Conservation (phyloP, 2,113 vertebrate genomes). For the Hippocampus comes region DNA sequence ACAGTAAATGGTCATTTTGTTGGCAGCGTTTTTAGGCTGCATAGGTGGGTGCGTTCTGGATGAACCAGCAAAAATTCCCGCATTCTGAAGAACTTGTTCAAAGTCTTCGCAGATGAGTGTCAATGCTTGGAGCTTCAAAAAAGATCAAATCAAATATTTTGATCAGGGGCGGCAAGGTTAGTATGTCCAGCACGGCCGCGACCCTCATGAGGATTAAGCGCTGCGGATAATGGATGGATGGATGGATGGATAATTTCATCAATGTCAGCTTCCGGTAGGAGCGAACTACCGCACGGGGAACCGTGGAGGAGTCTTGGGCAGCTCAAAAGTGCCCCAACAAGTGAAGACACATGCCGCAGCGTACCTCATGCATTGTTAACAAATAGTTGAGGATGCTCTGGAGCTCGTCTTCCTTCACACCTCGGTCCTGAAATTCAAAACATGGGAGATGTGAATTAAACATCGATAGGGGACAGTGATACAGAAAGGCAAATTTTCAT, state of each 20-base stretch:
- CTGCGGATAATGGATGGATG: too few relatives aligned
- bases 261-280: not conserved
- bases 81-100: not conserved
- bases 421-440: conserved; percentile 79
- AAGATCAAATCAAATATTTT: too few relatives aligned
- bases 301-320: not conserved
- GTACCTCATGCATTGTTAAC: conserved; percentile 94
- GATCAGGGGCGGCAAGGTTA: too few relatives aligned
- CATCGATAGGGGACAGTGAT: not conserved
- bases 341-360: conserved; percentile 3
- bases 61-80: not conserved
- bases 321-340: not conserved
- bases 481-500: not conserved
- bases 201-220: too few relatives aligned
- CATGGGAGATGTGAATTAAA: conserved; percentile 3
- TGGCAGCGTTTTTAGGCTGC: too few relatives aligned
- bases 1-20: too few relatives aligned
- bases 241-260: not conserved
- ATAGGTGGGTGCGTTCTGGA: not conserved
- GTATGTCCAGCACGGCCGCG: too few relatives aligned
- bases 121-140: not conserved
- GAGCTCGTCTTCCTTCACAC: conserved; percentile 97
- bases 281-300: too few relatives aligned
- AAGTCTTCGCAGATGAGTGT: not conserved
- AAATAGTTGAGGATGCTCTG: conserved; percentile 97